Base-by-base conservation (phyloP, 2,888 invertebrate species). In the Julus scanicus region DNA sequence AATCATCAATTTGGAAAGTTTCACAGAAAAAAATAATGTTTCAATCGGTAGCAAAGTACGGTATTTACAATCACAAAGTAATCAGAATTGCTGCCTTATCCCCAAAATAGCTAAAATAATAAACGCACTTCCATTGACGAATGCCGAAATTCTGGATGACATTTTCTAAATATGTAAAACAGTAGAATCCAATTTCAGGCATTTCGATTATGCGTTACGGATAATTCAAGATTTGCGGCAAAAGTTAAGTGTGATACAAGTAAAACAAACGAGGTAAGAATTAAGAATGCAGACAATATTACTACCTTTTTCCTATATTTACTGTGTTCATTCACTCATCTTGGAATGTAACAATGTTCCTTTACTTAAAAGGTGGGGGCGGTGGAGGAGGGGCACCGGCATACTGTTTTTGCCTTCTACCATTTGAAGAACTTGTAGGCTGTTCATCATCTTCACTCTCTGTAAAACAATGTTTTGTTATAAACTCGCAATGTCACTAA, bases 351-450 rank as follows among this genome's bases (percentile, higher is more conserved):
- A 29, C 29, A 1, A 20, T 71, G 29, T 71, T 2, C 9, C 29
- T 71, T 44, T 71, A 71, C 53, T 49, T 20, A 17, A 49, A 13
- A 2, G 29, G 29, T 13, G 53, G 53, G 29, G 86, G 86, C 5
- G 86, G 86, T 49, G 86, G 49, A 86, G 86, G 53, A 20, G 86
- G 44, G n/a, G 3, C 9, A 9, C 17, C 20, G 2, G 85, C 40
- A 13, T 57, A 9, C 29, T 57, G n/a, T 53, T 29, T 49, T 20
- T 39, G 48, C 53, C 29, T 86, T 5, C 53, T 20, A 29, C 49
- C 86, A 53, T 44, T 53, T 53, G 44, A 44, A 49, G 49, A 37
- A 40, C 15, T 53, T 53, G 53, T 86, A 11, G 29, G 53, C n/a
- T 13, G 48, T 44, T 44, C 44, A 44, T 44, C 48, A 49, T 57